Conservation (phyloP, 2,797 vertebrate genomes). For the Heteromormyrus szaboi region DNA sequence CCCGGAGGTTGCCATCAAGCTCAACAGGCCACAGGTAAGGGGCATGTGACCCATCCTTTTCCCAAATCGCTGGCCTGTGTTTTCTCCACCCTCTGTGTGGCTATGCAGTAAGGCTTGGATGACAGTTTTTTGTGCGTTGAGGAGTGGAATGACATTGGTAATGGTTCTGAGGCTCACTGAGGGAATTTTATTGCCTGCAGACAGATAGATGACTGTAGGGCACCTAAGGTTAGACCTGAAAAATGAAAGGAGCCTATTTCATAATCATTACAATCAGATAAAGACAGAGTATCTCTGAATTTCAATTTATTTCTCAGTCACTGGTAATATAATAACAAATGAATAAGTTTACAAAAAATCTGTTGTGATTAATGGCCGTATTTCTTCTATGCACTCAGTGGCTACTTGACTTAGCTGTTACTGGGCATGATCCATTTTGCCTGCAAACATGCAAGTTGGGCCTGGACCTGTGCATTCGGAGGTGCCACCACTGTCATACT, state of each 20-base stretch:
- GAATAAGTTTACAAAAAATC: background rate
- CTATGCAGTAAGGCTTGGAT: background rate
- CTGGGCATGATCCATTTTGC: background rate
- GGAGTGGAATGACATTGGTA: background rate
- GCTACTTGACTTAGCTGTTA: background rate
- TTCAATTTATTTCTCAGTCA: background rate
- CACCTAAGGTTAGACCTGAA: background rate
- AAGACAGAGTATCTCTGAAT: background rate
- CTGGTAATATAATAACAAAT: background rate
- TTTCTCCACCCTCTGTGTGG: background rate
- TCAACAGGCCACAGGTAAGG: constrained; percentile 85
- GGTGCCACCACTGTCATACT: background rate
- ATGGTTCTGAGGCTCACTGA: background rate
- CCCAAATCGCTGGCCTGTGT: background rate
- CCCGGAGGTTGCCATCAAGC: constrained; percentile 82
- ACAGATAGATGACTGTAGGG: background rate
- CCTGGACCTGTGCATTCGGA: background rate
- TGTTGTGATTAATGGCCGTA: background rate
- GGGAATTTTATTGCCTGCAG: background rate
- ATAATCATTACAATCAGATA: background rate
- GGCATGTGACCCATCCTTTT: background rate
- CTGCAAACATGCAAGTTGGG: background rate
- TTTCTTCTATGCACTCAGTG: background rate
- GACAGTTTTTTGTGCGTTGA: background rate
- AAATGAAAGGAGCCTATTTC: background rate